phyloP scores from a whole-genome alignment of 1,140 invertebrate species.

The Drosophila erecta region DNA sequence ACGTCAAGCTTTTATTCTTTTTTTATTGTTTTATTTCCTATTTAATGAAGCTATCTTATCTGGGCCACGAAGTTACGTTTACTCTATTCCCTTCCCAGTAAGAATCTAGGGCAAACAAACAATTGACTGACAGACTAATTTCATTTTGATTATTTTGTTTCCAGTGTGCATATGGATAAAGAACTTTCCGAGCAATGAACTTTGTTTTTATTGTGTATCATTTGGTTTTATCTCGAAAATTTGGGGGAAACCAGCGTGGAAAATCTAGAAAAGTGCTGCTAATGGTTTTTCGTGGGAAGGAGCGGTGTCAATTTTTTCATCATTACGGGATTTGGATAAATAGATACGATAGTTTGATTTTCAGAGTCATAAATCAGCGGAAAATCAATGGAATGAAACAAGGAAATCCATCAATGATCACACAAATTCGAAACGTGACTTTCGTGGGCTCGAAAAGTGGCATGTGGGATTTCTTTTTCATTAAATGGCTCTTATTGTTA shows the following conservation, averaged over 20 bases:
- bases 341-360: conserved; percentile 9
- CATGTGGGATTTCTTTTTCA: no score
- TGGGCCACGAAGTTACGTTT: conserved; percentile 11
- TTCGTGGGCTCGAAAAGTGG: conserved; percentile 4
- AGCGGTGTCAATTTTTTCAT: conserved; percentile 16
- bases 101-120: conserved; percentile 34
- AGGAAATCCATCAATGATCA: conserved; percentile 24
- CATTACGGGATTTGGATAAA: conserved; percentile 16
- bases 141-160: conserved; percentile 49
- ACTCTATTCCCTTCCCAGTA: conserved; percentile 21
- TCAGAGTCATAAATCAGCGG: conserved; percentile 37
- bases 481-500: no score
- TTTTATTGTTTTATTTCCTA: neutral
- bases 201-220: conserved; percentile 26
- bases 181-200: conserved; percentile 33
- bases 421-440: conserved; percentile 2
- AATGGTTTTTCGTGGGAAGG: conserved; percentile 17
- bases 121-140: conserved; percentile 39
- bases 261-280: conserved; percentile 41
- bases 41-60: conserved; percentile 29
- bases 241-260: conserved; percentile 6
- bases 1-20: neutral
- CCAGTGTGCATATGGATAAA: conserved; percentile 21
- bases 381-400: conserved; percentile 33
- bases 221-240: conserved; percentile 27